A percentile compares a stretch with the other conserved stretches of the same genome.
Evolutionary conservation across 2,888 invertebrate species (phyloP).

Genomic region (Diogma glabrata): DNA sequence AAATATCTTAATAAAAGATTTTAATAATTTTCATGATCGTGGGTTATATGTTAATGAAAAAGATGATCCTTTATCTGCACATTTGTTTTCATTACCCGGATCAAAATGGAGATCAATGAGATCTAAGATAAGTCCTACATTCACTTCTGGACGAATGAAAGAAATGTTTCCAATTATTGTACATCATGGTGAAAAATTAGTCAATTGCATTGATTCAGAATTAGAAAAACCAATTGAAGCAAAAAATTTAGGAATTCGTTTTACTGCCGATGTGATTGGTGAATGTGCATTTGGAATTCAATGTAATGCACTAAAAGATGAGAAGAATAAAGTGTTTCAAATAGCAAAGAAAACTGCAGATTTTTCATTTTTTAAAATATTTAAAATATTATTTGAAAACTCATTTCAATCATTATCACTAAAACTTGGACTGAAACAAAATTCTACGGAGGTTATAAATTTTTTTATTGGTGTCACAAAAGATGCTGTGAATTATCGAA

Average conservation of each 20-base stretch:
- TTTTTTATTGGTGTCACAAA: constrained; percentile 10
- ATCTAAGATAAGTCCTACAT: constrained; percentile 51
- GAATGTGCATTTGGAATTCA: constrained; percentile 12
- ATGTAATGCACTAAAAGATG: constrained; percentile 10
- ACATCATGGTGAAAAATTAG: constrained; percentile 3
- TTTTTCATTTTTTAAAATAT: not conserved
- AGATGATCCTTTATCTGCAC: constrained; percentile 48
- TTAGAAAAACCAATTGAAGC: not conserved
- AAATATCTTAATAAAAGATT: constrained; percentile 48
- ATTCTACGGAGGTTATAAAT: not conserved
- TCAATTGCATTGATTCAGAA: not conserved
- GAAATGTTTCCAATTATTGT: not conserved
- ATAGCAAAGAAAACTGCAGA: constrained; percentile 11
- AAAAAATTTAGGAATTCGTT: constrained; percentile 6
- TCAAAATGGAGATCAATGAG: constrained; percentile 51
- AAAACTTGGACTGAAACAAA: not conserved
- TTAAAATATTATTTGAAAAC: not conserved
- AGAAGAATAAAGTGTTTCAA: no score
- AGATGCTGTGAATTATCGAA: constrained; percentile 7
- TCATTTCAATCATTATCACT: not conserved
- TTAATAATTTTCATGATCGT: constrained; percentile 51
- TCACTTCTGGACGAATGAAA: constrained; percentile 41
- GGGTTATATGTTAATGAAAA: constrained; percentile 49
- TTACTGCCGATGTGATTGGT: constrained; percentile 10
- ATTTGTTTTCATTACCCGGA: constrained; percentile 46